A percentile compares a stretch with the other conserved stretches of the same genome.
These are phyloP conservation scores for Apodemus agrarius DNA, from an alignment of 2,797 vertebrate genomes.

Conservation along the genomic window DNA sequence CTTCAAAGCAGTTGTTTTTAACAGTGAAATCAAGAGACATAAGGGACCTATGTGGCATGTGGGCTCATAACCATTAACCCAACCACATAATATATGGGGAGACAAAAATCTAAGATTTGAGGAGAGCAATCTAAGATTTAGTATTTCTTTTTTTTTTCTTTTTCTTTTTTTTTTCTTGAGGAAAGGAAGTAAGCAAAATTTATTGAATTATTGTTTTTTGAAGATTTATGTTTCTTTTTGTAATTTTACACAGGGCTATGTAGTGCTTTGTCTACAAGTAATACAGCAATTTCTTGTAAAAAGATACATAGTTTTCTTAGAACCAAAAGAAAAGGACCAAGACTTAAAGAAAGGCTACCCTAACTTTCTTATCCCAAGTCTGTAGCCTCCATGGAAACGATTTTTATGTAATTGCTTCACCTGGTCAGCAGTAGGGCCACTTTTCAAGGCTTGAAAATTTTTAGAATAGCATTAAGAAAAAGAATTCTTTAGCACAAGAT, in stretches of 20 bases:
- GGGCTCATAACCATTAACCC: background rate
- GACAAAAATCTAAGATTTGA: background rate
- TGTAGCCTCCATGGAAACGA: conserved; percentile 25
- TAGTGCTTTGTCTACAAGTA: background rate
- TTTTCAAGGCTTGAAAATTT: background rate
- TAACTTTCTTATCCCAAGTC: conserved; percentile 10
- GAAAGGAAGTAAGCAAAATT: background rate
- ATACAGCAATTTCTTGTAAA: background rate
- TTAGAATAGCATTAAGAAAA: conserved; percentile 60
- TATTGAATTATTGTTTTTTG: background rate
- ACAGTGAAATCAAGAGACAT: background rate
- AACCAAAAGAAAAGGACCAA: background rate
- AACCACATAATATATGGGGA: background rate
- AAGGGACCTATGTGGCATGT: background rate
- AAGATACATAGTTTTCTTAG: background rate
- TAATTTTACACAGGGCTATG: background rate
- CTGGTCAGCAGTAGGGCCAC: background rate
- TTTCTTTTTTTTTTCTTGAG: background rate
- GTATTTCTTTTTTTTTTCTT: background rate
- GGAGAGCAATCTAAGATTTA: background rate
- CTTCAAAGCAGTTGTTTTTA: background rate
- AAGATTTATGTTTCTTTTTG: background rate
- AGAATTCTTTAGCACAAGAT: conserved; percentile 37
- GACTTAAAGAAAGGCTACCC: background rate
- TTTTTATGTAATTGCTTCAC: conserved; percentile 35